phyloP scores from a whole-genome alignment of 2,113 vertebrate species.

The Motacilla tschutschensis region DNA sequence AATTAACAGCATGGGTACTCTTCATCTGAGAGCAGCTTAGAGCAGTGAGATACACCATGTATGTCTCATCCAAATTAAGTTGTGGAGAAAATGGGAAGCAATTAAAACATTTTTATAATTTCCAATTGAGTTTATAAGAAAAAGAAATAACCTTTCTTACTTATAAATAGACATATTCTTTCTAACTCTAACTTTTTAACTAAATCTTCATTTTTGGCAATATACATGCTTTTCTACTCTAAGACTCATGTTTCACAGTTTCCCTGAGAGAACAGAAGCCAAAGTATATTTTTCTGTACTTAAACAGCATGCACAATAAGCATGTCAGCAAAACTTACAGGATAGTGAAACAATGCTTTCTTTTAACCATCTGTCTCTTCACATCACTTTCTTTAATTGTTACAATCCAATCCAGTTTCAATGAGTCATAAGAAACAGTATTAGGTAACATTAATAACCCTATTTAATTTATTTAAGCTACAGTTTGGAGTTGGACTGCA shows the following conservation, averaged over 20 bases:
- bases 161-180: not conserved
- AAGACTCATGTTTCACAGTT: not conserved
- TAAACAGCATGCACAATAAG: not conserved
- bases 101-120: not conserved
- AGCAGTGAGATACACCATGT: not conserved
- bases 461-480: constrained; percentile 28
- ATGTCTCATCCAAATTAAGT: not conserved
- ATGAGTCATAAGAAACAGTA: constrained; percentile 9
- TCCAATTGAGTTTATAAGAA: not conserved
- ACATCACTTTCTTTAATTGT: constrained; percentile 5
- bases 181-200: not conserved
- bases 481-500: not conserved
- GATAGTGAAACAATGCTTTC: not conserved
- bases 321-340: constrained; percentile 29
- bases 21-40: not conserved
- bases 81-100: not conserved
- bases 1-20: not conserved
- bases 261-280: constrained; percentile 3
- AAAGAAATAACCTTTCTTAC: not conserved
- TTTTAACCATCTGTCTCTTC: constrained; percentile 28
- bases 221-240: not conserved
- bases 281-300: not conserved
- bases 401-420: constrained; percentile 3
- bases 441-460: constrained; percentile 21
- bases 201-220: not conserved